These are phyloP conservation scores for Limnephilus lunatus DNA, from an alignment of 2,888 invertebrate genomes.

Conservation along the genomic window DNA sequence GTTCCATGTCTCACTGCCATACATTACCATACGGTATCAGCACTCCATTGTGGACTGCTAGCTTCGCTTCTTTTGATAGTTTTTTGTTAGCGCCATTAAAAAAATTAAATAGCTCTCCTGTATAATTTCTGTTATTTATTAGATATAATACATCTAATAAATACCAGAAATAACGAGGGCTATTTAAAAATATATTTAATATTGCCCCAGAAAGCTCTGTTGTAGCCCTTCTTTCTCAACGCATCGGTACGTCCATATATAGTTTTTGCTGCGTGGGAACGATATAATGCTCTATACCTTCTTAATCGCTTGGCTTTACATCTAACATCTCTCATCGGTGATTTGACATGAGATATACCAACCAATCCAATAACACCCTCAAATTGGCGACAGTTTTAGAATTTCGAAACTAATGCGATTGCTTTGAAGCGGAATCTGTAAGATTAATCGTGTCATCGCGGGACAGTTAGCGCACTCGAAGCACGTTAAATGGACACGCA, in stretches of 20 bases:
- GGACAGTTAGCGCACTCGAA: not conserved
- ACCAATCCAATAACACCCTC: slow-evolving; percentile 6
- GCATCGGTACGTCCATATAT: too few relatives aligned
- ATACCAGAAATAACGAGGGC: too few relatives aligned
- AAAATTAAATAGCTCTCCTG: too few relatives aligned
- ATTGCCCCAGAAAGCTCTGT: not conserved
- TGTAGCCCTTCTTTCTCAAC: not conserved
- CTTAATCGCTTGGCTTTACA: not conserved
- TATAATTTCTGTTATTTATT: too few relatives aligned
- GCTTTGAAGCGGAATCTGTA: slow-evolving; percentile 5
- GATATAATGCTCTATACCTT: not conserved
- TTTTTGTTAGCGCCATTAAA: too few relatives aligned
- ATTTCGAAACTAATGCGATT: not conserved
- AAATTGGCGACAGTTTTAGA: slow-evolving; percentile 16
- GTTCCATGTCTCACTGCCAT: too few relatives aligned
- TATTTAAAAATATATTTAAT: too few relatives aligned
- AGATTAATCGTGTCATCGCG: slow-evolving; percentile 18
- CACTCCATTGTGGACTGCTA: too few relatives aligned
- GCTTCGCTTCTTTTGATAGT: too few relatives aligned
- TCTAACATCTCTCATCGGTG: not conserved
- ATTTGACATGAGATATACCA: not conserved
- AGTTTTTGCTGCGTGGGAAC: not conserved
- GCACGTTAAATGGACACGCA: not conserved
- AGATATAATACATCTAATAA: too few relatives aligned
- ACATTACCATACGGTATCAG: too few relatives aligned